Base-by-base conservation (phyloP, 1,140 invertebrate species). In the Dinothrombium tinctorium region DNA sequence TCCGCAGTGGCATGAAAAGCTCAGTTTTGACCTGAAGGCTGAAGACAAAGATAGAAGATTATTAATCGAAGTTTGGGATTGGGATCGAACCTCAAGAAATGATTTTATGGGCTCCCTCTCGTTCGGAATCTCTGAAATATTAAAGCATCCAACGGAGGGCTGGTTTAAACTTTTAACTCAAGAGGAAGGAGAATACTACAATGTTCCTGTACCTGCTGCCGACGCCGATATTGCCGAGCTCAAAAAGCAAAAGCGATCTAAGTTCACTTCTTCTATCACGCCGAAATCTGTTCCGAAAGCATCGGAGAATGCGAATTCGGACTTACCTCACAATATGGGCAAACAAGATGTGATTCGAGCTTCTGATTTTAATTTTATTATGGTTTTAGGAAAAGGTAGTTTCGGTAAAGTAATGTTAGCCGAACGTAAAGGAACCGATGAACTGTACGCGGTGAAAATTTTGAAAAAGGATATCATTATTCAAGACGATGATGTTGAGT, bases 381-480 rank as follows among this genome's bases (percentile, higher is more conserved):
- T 96, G 68, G 86, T 98, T 20, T 70, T 73, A 43, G 92, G 92
- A n/a, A 69, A 86, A 55, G 92, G 92, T 40, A 90, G 90, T 22
- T 99, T 98, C 60, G 92, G 92, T 33, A 46, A 89, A 82, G 86
- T 98, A 4, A 74, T 98, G 64, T 57, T 98, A 40, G 89, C 87
- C 11, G 92, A 98, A 56, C 71, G 89, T 37, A 94, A 95, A 61
- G 84, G 84, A n/a, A 90, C 87, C 0, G 86, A 96, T 58, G 89
- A 98, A 57, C 59, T 98, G 22, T 99, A 96, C 56, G 94, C 94
- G 17, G 92, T 98, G 32, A 99, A 99, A 67, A 95, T 98, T 49
- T 62, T 99, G 40, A 98, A 98, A 63, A 99, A 99, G 60, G 94
- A 99, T 62, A 94, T 99, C 41, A 95, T 99, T 47, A 95, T 98